Percentiles rank a stretch among this genome's conserved stretches.
These are phyloP conservation scores for Aleiodes sp. DNA, from an alignment of 1,140 invertebrate species.

Conservation along the genomic window DNA sequence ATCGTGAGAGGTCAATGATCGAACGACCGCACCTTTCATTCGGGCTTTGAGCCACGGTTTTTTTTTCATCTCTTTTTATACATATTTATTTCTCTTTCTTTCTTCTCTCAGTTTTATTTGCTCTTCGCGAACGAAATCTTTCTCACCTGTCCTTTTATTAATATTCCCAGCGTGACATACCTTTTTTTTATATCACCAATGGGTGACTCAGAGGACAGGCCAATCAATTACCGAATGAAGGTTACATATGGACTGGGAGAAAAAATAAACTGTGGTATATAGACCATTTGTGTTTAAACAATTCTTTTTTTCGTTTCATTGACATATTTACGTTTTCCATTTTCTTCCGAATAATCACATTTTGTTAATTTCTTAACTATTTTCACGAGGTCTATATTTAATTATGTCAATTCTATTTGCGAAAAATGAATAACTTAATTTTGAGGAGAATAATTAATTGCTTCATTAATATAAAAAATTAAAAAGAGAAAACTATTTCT, in stretches of 20 bases:
- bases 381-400: too few species aligned
- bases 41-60: neutral
- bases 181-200: neutral
- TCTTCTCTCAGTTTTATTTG: neutral
- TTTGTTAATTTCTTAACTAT: too few species aligned
- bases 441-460: too few species aligned
- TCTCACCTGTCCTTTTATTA: neutral
- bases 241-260: neutral
- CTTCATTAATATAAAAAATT: too few species aligned
- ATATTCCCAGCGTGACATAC: slow-evolving; percentile 11
- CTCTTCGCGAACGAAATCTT: neutral
- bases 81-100: slow-evolving; percentile 7
- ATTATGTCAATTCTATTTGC: too few species aligned
- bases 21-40: slow-evolving; percentile 22
- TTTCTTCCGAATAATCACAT: too few species aligned
- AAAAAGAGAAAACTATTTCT: too few species aligned
- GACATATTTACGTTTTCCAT: too few species aligned
- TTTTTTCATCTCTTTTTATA: slow-evolving; percentile 15
- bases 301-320: too few species aligned
- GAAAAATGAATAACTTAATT: too few species aligned
- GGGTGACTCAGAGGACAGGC: neutral
- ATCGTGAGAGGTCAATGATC: slow-evolving; percentile 27
- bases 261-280: neutral
- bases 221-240: neutral
- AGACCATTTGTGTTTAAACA: too few species aligned